Conservation (phyloP, 2,113 vertebrate species). For the Peromyscus leucopus region DNA sequence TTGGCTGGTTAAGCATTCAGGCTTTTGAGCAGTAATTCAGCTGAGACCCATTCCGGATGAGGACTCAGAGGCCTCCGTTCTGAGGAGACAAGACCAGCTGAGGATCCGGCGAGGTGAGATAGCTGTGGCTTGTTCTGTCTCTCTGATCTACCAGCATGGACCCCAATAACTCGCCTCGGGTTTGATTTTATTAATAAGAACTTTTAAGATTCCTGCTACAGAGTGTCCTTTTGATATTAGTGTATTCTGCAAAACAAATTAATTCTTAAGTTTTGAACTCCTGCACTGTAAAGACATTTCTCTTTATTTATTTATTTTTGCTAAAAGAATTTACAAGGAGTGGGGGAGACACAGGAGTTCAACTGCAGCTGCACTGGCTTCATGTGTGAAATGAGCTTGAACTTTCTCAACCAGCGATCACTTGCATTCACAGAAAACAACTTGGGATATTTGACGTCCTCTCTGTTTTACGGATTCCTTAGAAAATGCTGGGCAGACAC, state of each 20-base stretch:
- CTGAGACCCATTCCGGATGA: too few relatives aligned
- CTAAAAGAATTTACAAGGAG: background rate
- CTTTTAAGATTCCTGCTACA: too few relatives aligned
- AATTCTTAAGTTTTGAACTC: slow-evolving; percentile 36
- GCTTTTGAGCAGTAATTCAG: too few relatives aligned
- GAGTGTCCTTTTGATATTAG: slow-evolving; percentile 65
- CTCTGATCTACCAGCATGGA: too few relatives aligned
- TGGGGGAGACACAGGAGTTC: background rate
- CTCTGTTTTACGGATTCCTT: slow-evolving; percentile 12
- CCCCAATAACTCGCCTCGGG: too few relatives aligned
- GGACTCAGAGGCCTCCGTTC: too few relatives aligned
- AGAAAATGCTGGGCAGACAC: background rate
- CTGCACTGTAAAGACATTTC: background rate
- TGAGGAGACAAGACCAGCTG: too few relatives aligned
- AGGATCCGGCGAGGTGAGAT: too few relatives aligned
- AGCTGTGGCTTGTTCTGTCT: too few relatives aligned
- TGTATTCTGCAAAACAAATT: slow-evolving; percentile 39
- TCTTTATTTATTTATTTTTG: background rate
- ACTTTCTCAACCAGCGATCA: background rate
- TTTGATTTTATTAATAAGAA: too few relatives aligned
- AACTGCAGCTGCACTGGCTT: slow-evolving; percentile 32
- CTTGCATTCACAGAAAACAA: background rate
- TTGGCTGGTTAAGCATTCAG: too few relatives aligned
- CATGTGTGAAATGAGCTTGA: background rate
- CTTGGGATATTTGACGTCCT: background rate